Conservation (phyloP, 2,113 vertebrate genomes). For the Pagrus major region DNA sequence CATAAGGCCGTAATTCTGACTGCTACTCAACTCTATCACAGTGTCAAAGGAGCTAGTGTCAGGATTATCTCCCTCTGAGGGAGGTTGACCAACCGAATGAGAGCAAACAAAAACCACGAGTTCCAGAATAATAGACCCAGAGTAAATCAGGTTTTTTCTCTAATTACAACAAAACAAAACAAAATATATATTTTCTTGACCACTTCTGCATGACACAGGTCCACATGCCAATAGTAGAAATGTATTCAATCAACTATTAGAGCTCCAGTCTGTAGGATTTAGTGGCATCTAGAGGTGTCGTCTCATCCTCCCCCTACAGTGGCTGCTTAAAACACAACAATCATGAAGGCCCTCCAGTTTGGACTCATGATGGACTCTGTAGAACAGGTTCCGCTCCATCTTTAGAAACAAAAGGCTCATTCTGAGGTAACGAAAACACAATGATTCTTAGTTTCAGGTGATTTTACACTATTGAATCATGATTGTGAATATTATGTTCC, state of each 20-base stretch:
- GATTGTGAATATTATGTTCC: no score
- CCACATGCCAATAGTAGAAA: background rate
- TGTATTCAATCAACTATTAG: background rate
- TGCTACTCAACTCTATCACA: conserved; percentile 72
- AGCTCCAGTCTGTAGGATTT: no score
- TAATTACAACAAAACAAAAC: background rate
- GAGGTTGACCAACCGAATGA: conserved; percentile 15
- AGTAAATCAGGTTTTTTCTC: background rate
- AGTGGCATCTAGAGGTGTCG: no score
- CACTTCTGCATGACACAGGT: background rate
- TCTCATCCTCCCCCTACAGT: no score
- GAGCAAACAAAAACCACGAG: conserved; percentile 16
- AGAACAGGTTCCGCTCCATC: no score
- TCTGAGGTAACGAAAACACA: no score
- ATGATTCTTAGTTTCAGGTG: no score
- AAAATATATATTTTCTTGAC: background rate
- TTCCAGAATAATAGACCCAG: conserved; percentile 20
- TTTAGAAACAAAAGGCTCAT: no score
- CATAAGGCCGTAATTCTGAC: conserved; percentile 72
- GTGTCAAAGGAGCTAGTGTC: conserved; percentile 64
- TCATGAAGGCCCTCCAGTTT: no score
- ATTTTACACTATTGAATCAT: no score
- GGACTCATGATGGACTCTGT: no score
- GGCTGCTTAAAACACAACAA: no score
- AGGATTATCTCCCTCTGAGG: conserved; percentile 37